Conservation (phyloP, 2,797 vertebrate genomes). For the Antennarius maculatus region DNA sequence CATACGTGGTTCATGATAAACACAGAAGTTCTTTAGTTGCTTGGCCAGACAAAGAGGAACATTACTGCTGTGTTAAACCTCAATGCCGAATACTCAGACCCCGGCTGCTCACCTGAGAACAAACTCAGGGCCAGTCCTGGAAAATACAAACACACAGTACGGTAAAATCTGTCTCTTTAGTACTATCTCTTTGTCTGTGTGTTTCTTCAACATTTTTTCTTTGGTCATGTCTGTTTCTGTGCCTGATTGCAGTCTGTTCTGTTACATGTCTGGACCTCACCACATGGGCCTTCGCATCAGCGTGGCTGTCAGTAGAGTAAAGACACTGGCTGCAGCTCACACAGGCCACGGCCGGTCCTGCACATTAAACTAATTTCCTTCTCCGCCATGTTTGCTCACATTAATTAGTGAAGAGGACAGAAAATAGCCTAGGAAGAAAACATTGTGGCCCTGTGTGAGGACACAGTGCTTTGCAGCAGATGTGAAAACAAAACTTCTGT, state of each 20-base stretch:
- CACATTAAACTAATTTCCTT: conserved; percentile 65
- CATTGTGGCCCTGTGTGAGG: neutral
- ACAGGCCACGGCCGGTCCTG: conserved; percentile 39
- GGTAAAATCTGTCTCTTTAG: conserved; percentile 8
- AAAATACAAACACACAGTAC: conserved; percentile 5
- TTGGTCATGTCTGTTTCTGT: conserved; percentile 12
- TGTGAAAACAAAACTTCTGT: conserved; percentile 21
- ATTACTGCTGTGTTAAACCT: conserved; percentile 32
- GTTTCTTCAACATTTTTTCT: neutral
- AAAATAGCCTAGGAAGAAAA: conserved; percentile 16
- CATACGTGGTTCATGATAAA: conserved; percentile 5
- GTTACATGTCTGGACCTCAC: conserved; percentile 32
- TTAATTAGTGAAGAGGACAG: conserved; percentile 53
- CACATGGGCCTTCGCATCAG: conserved; percentile 50
- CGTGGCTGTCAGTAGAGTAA: conserved; percentile 51
- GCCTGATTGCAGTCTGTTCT: conserved; percentile 35
- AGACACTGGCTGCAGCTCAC: conserved; percentile 47
- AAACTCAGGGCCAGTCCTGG: conserved; percentile 16
- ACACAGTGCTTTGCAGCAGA: conserved; percentile 17
- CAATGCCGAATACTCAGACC: conserved; percentile 24
- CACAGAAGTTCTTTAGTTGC: conserved; percentile 12
- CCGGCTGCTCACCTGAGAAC: conserved; percentile 10
- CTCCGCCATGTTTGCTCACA: conserved; percentile 56
- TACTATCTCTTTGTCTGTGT: neutral
- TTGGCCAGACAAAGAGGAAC: conserved; percentile 19